Evolutionary conservation across 2,888 invertebrate genomes (phyloP), one percentile per base, ranked within the genome.

Genomic region (Maniola hyperantus): DNA sequence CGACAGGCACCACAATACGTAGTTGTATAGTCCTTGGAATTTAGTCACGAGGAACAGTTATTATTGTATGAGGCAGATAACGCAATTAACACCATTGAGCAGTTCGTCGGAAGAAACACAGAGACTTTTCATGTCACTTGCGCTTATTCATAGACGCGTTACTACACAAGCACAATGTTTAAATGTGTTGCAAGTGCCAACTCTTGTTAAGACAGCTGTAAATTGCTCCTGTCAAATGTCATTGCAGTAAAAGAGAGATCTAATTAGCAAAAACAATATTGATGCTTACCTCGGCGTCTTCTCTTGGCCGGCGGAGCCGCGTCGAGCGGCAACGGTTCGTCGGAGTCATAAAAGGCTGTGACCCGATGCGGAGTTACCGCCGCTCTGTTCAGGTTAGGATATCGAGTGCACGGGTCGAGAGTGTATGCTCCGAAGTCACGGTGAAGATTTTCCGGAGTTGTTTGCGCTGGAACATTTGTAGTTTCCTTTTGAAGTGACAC

Each of bases 371-470:
- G 95, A 60, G 95, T 92, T 15, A 98, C 97, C 18, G 95, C 95
- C 39, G 94, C 93, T 33, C 94, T 93, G 86, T 97, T 97, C 64
- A 97, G 90, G 84, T 97, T 97, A 6, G 96, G 97, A 85, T 97
- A 92, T 79, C 98, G 94, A 5, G 97, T 96, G 63, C 95, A 94
- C 5, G 97, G 97, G 87, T 98, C 97, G 5, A 98, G 90, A 0
- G 97, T 97, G 84, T 98, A 98, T 11, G 96, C 94, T 65, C 95
- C 95, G 79, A 96, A 96, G 88, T 98, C 98, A 74, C 98, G 96
- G 83, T 97, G 96, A 66, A 99, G 92, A 83, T 99, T 99, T 88
- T 99, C 98, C 0, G 99, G 98, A 0, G 98, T 99, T 0, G 99
- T 99, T 94, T 99, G 99, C 67, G 97, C 97, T 81, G 96, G 82